Evolutionary conservation across 2,888 invertebrate species (phyloP), one percentile per base, ranked within the genome.

Genomic region (Gastrophysa polygoni): DNA sequence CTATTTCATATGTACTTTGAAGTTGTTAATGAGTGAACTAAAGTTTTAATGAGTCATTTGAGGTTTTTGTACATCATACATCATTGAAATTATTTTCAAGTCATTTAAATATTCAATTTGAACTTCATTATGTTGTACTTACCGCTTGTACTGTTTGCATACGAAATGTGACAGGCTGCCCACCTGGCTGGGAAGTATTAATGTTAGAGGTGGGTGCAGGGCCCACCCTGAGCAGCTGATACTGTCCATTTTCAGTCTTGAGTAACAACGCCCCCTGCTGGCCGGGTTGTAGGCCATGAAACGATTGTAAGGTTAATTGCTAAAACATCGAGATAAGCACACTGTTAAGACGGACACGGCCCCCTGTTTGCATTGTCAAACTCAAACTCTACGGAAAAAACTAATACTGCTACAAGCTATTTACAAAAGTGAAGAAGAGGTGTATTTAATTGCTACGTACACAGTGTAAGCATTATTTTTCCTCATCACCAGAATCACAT

Each of bases 211-310:
- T 82, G 62, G 92, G 88, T 68, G 93, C 90, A 72, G 93, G 92
- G 71, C 93, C 93, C 75, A 95, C 92, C 81, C 95, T 89, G 79
- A 97, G 85, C 81, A 97, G 86, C 83, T 97, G 96, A 83, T 92
- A 93, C 83, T 95, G 95, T 78, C 97, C 97, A 86, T 93, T 96
- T 85, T 97, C 97, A 79, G 96, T 97, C 87, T 96, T 96, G 82
- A 97, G 87, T 80, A 97, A 88, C 82, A 97, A 87, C 81, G 95
- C 93, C 67, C 91, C 90, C 83, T 92, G 93, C 82, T 94, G 92
- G 80, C 93, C 91, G 72, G 92, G 90, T 84, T 92, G 94, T 72
- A 93, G 87, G 80, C 91, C 90, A 82, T 92, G 92, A 77, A 95
- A 86, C 79, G 93, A 87, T 86, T 93, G 93, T 83, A 95, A 87